Base-by-base conservation (phyloP, 1,140 invertebrate species). In the Bombus difficillimus region DNA sequence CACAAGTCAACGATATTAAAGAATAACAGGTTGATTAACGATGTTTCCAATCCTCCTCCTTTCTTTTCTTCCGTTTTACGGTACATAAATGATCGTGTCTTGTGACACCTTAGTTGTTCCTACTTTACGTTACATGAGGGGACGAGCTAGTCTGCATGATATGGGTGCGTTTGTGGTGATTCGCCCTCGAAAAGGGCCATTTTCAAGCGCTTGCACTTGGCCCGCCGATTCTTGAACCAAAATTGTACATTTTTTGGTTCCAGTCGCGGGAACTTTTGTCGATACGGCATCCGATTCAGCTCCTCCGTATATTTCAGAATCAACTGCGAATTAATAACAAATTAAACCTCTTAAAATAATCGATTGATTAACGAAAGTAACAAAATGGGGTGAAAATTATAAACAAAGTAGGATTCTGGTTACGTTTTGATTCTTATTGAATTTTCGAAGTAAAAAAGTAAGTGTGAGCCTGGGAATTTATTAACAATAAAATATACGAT, bases 191-290 rank as follows among this genome's bases (percentile, higher is more conserved):
- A 98, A 39, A 98, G 94, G 0, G 98, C 97, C 97, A 98, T 98
- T 95, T 98, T 98, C 91, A 99, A 95, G 41, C 99, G 96, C 95
- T 99, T 99, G 93, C 98, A 99, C 95, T 99, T 99, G 87, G 99
- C 99, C 71, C 98, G 96, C 71, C 99, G 97, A 94, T 99, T 99
- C 95, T 99, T 99, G 94, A 98, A 98, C 98, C 98, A 98, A 93
- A 99, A 99, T 95, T 99, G 99, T 77, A 99, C 98, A 93, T 99
- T 99, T 95, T 99, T 99, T 32, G 99, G 98, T 94, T 99, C 99
- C 43, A 99, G 96, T 39, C 98, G 97, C 0, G 99, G 99, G 94
- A 99, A 99, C 94, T 99, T 99, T 94, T 99, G 98, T 90, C 99
- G 96, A 94, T 99, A 98, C 43, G 98, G 98, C 97, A 99, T 99